Percentiles rank a stretch among this genome's conserved stretches.
Evolutionary conservation across 2,888 invertebrate species (phyloP).

Genomic region (Polyommatus iphigenia): DNA sequence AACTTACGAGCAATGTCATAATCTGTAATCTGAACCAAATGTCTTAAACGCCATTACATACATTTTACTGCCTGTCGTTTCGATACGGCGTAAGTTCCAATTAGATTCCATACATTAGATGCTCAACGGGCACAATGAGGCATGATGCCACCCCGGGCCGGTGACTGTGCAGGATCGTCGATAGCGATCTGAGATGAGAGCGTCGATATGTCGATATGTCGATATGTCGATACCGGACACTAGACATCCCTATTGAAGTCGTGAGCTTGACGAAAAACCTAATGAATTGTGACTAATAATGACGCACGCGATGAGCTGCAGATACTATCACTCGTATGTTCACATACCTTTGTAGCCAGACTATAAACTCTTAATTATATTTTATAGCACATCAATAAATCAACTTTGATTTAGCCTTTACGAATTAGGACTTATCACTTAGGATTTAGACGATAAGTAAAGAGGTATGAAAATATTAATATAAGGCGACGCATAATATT

Average conservation of each 20-base stretch:
- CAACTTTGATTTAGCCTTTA: too few relatives aligned
- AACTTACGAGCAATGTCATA: constrained; percentile 77
- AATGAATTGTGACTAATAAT: constrained; percentile 78
- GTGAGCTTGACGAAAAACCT: constrained; percentile 73
- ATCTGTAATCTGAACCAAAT: constrained; percentile 64
- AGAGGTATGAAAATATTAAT: too few relatives aligned
- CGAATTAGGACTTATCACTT: too few relatives aligned
- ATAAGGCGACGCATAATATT: not conserved
- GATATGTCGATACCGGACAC: constrained; percentile 71
- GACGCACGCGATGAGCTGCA: constrained; percentile 58
- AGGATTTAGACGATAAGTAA: too few relatives aligned
- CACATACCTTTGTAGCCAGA: not conserved
- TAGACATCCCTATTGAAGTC: constrained; percentile 77
- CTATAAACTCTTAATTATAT: not conserved
- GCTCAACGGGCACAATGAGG: constrained; percentile 76
- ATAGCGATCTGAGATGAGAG: constrained; percentile 73
- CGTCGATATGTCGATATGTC: constrained; percentile 77
- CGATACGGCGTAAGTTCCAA: constrained; percentile 59
- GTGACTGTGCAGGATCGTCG: constrained; percentile 77
- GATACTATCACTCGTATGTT: not conserved
- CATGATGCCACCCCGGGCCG: constrained; percentile 76
- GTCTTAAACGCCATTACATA: constrained; percentile 66
- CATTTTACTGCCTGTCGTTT: constrained; percentile 62
- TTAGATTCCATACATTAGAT: constrained; percentile 76
- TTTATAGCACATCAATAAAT: too few relatives aligned